Evolutionary conservation across 1,140 invertebrate species (phyloP), one percentile per base, ranked within the genome.

Genomic region (Frieseomelitta varia): DNA sequence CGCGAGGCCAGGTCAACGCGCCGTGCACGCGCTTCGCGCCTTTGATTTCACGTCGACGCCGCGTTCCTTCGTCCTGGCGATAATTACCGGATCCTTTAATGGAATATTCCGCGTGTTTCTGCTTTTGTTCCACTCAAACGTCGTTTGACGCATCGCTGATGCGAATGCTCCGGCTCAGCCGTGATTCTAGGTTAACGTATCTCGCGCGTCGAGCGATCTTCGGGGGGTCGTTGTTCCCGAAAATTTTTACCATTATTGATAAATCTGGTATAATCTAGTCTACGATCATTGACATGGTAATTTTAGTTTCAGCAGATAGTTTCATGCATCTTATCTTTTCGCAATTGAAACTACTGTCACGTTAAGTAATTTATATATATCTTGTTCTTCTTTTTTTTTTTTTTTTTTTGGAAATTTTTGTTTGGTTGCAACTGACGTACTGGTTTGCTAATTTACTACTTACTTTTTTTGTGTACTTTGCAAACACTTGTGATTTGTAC

Each of bases 311-410:
- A 47, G 39, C 39, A 39, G 39, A 39, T 39, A 39, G 4, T 47
- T 47, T 47, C 8, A 8, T n/a, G 58, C 4, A n/a, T 14, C 24
- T 61, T 12, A 14, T 1, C 14, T n/a, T n/a, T 61, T 61, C 58
- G 4, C 12, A 0, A n/a, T 3, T 4, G 4, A 61, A 61, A n/a
- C 24, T n/a, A 14, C 58, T 4, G n/a, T 61, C 1, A 1, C 39
- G 39, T 47, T 47, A 6, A 47, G 39, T 47, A 47, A 47, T 47
- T 47, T 47, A 2, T 30, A 30, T 47, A 47, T 11, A 47, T 47
- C 39, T 47, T 30, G 30, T 30, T 30, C 30, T 30, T 30, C 8
- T 10, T 10, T 10, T 10, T 10, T 47, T 47, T 47, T 47, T 39
- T 39, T 39, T 39, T 47, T 0, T 47, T 47, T 8, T 0, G n/a